These are phyloP conservation scores for Pterois miles DNA, from an alignment of 2,797 vertebrate species.

Conservation along the genomic window DNA sequence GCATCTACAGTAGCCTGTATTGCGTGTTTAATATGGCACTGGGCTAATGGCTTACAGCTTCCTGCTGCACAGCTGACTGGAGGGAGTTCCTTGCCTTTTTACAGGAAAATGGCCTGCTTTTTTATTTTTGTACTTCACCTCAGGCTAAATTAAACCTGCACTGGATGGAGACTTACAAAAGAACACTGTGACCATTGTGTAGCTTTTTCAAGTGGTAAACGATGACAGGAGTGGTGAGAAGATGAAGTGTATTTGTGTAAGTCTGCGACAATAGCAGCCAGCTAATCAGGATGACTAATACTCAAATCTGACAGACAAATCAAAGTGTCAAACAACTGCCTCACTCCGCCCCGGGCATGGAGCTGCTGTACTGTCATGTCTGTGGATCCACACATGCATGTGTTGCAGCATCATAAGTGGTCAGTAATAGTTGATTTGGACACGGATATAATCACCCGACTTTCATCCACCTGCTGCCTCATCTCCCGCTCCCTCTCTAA, in stretches of 20 bases:
- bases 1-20: constrained; percentile 1
- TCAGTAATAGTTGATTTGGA: constrained; percentile 15
- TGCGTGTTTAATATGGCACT: constrained; percentile 22
- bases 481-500: constrained; percentile 15
- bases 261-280: constrained; percentile 1
- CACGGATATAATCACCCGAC: constrained; percentile 22
- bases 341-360: background rate
- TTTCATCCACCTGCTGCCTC: constrained; percentile 46
- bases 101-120: constrained; percentile 19
- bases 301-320: constrained; percentile 30
- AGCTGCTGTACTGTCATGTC: background rate
- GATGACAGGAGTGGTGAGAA: background rate
- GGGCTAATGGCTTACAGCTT: constrained; percentile 19
- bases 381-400: constrained; percentile 9
- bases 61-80: constrained; percentile 4
- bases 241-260: background rate
- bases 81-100: constrained; percentile 11
- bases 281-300: constrained; percentile 13
- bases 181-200: background rate
- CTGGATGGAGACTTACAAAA: background rate
- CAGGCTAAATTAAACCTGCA: background rate
- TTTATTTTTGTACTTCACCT: background rate
- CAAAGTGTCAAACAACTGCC: constrained; percentile 12
- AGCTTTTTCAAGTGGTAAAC: too few relatives aligned
- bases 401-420: constrained; percentile 8